Evolutionary conservation across 1,140 invertebrate genomes (phyloP).

Genomic region (Venturia canescens): DNA sequence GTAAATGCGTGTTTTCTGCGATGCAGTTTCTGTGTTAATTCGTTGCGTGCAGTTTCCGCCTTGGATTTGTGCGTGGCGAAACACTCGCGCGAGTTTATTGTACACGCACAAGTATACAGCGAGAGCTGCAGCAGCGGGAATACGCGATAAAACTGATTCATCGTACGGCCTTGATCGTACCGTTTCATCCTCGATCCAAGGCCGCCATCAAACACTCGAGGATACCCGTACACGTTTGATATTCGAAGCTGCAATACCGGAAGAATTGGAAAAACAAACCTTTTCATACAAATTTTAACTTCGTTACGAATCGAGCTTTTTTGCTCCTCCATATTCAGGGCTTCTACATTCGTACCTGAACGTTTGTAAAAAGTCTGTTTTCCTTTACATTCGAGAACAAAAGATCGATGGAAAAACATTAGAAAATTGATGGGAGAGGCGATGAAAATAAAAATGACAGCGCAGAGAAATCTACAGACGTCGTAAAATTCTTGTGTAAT

Average conservation of each 20-base stretch:
- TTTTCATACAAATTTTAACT: not conserved
- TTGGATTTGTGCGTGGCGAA: not conserved
- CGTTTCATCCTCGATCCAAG: conserved; percentile 24
- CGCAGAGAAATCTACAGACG: too few relatives aligned
- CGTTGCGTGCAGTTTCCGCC: not conserved
- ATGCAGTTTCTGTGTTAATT: not conserved
- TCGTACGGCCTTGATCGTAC: conserved; percentile 20
- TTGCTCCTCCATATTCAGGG: not conserved
- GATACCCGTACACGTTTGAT: not conserved
- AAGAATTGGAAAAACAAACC: not conserved
- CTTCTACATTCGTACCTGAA: too few relatives aligned
- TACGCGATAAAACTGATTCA: conserved; percentile 27
- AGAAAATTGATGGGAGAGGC: too few relatives aligned
- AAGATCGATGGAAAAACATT: too few relatives aligned
- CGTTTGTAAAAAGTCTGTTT: too few relatives aligned
- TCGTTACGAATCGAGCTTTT: not conserved
- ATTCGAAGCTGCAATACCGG: conserved; percentile 23
- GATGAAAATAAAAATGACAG: too few relatives aligned
- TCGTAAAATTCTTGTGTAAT: too few relatives aligned
- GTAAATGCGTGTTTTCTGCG: not conserved
- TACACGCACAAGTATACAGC: not conserved
- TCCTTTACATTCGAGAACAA: too few relatives aligned
- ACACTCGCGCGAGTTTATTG: not conserved
- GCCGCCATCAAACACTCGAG: not conserved
- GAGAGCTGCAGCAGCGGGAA: not conserved